Conservation (phyloP, 2,888 invertebrate genomes). For the Hirtodrosophila trivittata region DNA sequence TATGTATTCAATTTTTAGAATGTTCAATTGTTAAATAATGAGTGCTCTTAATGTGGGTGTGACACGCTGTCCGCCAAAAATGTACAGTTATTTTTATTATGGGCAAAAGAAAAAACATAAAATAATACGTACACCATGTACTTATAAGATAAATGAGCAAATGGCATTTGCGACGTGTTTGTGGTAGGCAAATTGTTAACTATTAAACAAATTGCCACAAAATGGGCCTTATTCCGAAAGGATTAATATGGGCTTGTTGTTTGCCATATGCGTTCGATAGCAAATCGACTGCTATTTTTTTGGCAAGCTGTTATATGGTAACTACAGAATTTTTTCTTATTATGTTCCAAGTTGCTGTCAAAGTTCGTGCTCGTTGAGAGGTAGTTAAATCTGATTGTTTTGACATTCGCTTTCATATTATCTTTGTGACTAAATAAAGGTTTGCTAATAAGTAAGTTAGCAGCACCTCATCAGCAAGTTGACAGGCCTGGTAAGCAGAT, state of each 20-base stretch:
- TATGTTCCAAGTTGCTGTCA: too few relatives aligned
- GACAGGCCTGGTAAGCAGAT: too few relatives aligned
- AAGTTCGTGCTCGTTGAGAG: too few relatives aligned
- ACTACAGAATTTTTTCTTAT: too few relatives aligned
- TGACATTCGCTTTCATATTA: too few relatives aligned
- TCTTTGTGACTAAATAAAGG: too few relatives aligned
- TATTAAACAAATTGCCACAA: slow-evolving; percentile 53
- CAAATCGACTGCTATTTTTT: slow-evolving; percentile 15
- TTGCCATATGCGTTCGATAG: slow-evolving; percentile 21
- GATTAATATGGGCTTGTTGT: slow-evolving; percentile 21
- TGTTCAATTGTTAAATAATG: slow-evolving; percentile 50
- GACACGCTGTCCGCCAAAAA: slow-evolving; percentile 36
- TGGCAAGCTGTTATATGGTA: too few relatives aligned
- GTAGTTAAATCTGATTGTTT: too few relatives aligned
- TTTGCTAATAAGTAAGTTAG: too few relatives aligned
- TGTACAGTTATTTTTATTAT: slow-evolving; percentile 15
- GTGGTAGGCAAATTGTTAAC: slow-evolving; percentile 53
- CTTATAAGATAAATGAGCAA: slow-evolving; percentile 57
- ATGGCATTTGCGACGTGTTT: slow-evolving; percentile 61
- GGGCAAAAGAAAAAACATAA: slow-evolving; percentile 13
- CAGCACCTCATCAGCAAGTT: too few relatives aligned
- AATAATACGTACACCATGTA: slow-evolving; percentile 44
- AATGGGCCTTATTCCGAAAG: slow-evolving; percentile 34
- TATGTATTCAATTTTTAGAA: slow-evolving; percentile 47
- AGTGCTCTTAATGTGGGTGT: slow-evolving; percentile 54